Conservation (phyloP, 2,797 vertebrate genomes). For the Gadopsis bispinosus region DNA sequence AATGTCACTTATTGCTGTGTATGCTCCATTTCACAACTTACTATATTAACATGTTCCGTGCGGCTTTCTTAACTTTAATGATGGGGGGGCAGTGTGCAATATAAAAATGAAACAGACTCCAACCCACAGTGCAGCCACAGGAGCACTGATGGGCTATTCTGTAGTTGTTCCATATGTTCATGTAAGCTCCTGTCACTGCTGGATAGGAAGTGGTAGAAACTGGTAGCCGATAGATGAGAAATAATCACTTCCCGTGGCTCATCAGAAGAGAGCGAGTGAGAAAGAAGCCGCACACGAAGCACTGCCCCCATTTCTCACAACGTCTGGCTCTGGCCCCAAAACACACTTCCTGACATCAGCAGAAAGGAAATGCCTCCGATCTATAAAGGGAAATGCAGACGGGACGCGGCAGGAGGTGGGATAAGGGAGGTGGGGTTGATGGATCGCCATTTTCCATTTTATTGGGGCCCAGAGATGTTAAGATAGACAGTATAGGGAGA, state of each 20-base stretch:
- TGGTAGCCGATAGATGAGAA: slow-evolving; percentile 21
- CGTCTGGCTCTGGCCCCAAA: slow-evolving; percentile 58
- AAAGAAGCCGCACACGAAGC: slow-evolving; percentile 32
- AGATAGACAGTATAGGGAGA: background rate
- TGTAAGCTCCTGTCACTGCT: background rate
- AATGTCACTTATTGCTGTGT: background rate
- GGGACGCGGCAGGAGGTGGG: slow-evolving; percentile 26
- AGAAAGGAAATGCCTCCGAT: slow-evolving; percentile 68
- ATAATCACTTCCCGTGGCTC: slow-evolving; percentile 41
- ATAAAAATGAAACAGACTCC: background rate
- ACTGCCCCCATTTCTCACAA: slow-evolving; percentile 64
- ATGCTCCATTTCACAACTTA: background rate
- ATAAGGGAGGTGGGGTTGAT: slow-evolving; percentile 28
- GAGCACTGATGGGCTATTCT: background rate
- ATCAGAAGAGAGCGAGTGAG: slow-evolving; percentile 18
- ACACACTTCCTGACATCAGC: slow-evolving; percentile 76
- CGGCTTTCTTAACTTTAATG: background rate
- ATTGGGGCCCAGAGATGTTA: slow-evolving; percentile 27
- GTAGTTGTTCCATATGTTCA: background rate
- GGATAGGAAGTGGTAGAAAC: slow-evolving; percentile 20
- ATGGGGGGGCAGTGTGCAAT: background rate
- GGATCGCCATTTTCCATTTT: slow-evolving; percentile 46
- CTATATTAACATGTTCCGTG: no score
- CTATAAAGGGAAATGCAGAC: slow-evolving; percentile 65
- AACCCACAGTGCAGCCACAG: background rate